A percentile compares a stretch with the other conserved stretches of the same genome.
phyloP scores from a whole-genome alignment of 1,140 invertebrate genomes.

The Aleiodes sp. region DNA sequence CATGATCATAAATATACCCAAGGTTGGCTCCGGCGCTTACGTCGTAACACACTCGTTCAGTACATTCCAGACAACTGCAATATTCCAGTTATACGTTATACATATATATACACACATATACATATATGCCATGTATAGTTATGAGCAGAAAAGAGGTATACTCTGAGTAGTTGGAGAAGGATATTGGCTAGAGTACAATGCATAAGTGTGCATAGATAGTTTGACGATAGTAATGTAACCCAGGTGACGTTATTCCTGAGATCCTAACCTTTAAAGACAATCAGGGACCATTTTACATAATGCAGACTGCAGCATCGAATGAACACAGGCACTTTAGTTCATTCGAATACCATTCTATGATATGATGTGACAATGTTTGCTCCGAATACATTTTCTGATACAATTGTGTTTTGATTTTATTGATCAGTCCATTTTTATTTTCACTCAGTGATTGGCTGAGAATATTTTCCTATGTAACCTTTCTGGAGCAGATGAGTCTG shows the following conservation, averaged over 20 bases:
- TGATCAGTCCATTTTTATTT: no score
- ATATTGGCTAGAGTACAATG: not conserved
- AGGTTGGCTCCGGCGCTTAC: conserved; percentile 12
- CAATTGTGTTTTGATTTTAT: no score
- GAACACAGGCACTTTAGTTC: not conserved
- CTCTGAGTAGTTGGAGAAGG: no score
- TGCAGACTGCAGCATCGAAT: not conserved
- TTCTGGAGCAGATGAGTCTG: no score
- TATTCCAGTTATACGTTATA: conserved; percentile 20
- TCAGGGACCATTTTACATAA: not conserved
- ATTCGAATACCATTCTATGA: not conserved
- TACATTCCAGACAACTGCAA: not conserved
- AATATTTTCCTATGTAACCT: no score
- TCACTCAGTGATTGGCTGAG: no score
- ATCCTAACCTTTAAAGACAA: conserved; percentile 8
- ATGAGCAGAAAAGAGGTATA: no score
- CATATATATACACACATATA: not conserved
- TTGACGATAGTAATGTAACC: not conserved
- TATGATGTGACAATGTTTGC: not conserved
- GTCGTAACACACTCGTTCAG: conserved; percentile 1
- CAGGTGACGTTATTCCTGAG: not conserved
- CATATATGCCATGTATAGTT: not conserved
- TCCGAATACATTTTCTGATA: not conserved
- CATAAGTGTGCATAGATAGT: not conserved
- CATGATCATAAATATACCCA: conserved; percentile 31